Base-by-base conservation (phyloP, 2,888 invertebrate species). In the Heliconius hortense region DNA sequence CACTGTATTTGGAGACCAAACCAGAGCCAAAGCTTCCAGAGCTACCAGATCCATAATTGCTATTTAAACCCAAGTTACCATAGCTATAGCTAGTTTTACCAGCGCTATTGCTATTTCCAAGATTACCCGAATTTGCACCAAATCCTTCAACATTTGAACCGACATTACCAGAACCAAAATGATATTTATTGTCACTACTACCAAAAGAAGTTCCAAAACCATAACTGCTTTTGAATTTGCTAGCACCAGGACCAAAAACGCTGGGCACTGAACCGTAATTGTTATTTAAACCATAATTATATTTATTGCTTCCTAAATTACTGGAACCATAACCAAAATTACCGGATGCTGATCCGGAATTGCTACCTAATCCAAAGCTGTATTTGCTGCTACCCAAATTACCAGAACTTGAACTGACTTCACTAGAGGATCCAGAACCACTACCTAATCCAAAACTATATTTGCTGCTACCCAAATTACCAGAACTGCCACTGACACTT, bases 141-240 rank as follows among this genome's bases (percentile, higher is more conserved):
- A 26, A 26, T 43, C 48, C 43, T 18, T 48, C 26, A 21, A n/a
- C 24, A n/a, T 28, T 53, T 31, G 53, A 69, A n/a, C 53, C 69
- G 15, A 35, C 18, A 24, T 56, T 70, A n/a, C 24, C n/a, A 15
- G 24, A 39, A 24, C 66, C 66, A 39, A 7, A 18, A 24, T 66
- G 66, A 18, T 66, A 66, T 43, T 66, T 66, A 39, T 66, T 66
- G 39, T 10, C 39, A 24, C 24, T 24, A 15, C 66, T 69, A 7
- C 68, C 68, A 28, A 53, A 69, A 53, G 53, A n/a, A n/a, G 53
- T 69, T 69, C 68, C 68, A 69, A 53, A 69, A 21, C 68, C 68
- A 53, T 53, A 69, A 69, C 68, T 69, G n/a, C 68, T 56, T 31
- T 53, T 69, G 31, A 56, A 53, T 48, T 31, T 53, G 21, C 68